Percentiles rank a stretch among this genome's conserved stretches.
Evolutionary conservation across 2,888 invertebrate genomes (phyloP).

Genomic region (Leptinotarsa haldemani): DNA sequence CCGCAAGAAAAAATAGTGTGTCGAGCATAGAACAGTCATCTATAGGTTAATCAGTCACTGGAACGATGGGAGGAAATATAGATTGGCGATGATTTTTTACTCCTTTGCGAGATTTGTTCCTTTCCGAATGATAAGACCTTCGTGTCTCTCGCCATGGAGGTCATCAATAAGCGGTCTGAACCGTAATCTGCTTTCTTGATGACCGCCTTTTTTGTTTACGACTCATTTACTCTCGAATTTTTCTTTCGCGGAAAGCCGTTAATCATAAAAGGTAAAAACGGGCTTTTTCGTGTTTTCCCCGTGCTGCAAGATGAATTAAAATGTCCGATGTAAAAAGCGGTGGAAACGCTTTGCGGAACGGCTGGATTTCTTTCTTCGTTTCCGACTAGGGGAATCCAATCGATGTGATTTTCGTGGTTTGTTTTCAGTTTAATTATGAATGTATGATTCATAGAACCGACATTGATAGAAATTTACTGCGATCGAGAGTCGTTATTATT

Average conservation of each 20-base stretch:
- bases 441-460: too few species aligned
- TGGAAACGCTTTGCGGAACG: constrained; percentile 41
- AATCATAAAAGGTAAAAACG: constrained; percentile 56
- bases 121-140: constrained; percentile 65
- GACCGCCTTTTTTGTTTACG: constrained; percentile 64
- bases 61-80: constrained; percentile 60
- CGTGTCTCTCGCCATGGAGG: constrained; percentile 63
- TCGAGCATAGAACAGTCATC: constrained; percentile 62
- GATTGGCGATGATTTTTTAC: constrained; percentile 64
- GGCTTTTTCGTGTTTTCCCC: constrained; percentile 48
- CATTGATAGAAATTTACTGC: too few species aligned
- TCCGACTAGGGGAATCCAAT: neutral
- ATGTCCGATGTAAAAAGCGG: constrained; percentile 50
- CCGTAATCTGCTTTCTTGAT: constrained; percentile 64
- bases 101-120: constrained; percentile 61
- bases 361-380: constrained; percentile 4
- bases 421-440: neutral
- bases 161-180: constrained; percentile 65
- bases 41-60: constrained; percentile 65
- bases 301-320: constrained; percentile 52
- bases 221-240: constrained; percentile 63
- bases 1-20: constrained; percentile 20
- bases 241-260: constrained; percentile 57
- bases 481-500: too few species aligned
- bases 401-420: neutral